Base-by-base conservation (phyloP, 2,113 vertebrate species). In the Bostrychus sinensis region DNA sequence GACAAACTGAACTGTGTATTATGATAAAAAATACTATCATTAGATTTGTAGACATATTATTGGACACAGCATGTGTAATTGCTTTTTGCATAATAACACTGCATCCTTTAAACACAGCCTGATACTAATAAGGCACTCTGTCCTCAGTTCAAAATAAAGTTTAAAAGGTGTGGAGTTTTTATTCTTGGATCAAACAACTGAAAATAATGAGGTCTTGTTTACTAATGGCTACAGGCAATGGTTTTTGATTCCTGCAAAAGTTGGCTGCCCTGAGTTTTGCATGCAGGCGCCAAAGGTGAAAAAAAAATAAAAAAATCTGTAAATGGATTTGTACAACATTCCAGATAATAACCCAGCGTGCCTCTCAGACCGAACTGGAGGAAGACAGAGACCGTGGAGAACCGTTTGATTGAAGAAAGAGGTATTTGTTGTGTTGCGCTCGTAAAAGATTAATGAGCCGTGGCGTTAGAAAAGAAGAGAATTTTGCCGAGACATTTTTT, bases 121-220 rank as follows among this genome's bases (percentile, higher is more conserved):
- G 58, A 51, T 36, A 46, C 23, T 43, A 43, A 66, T 37, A 41
- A 39, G 26, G 0, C 25, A 8, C 48, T 38, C 63, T 56, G 37
- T 42, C 55, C 55, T 36, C 19, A n/a, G n/a, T 1, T 66, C 23
- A 62, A 66, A 19, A 65, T 45, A 55, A 19, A 58, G n/a, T 32
- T 36, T 16, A 13, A 58, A 51, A 38, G 43, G 25, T 13, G 8
- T 55, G 68, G n/a, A 66, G 43, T 28, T 69, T 67, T 81, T 77
- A 87, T 50, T 85, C 67, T 75, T 30, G 45, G 64, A 80, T 83
- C 62, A 85, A 75, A 76, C 66, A 6, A 59, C 59, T 38, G 51
- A 56, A 82, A 85, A 88, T 86, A 89, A 89, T 82, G 71, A 89
- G 80, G 66, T 72, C 77, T 86, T 76, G 72, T 82, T 86, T 83